Percentiles rank a stretch among this genome's conserved stretches.
These are phyloP conservation scores for Drosophila demipolita DNA, from an alignment of 2,888 invertebrate species.

Conservation along the genomic window DNA sequence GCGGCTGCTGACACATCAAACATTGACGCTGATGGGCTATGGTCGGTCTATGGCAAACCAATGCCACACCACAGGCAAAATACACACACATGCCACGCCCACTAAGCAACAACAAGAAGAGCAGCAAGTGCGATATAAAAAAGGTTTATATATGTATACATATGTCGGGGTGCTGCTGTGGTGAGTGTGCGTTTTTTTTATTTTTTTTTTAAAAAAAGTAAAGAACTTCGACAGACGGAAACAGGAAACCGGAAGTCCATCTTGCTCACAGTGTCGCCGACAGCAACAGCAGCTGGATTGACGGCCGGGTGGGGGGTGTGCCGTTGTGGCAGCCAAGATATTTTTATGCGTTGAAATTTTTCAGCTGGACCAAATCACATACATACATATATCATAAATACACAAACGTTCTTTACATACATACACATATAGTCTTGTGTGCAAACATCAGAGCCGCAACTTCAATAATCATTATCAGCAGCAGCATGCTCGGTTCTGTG, in stretches of 20 bases:
- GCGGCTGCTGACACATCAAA: constrained; percentile 73
- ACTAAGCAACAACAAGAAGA: constrained; percentile 42
- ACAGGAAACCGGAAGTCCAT: constrained; percentile 86
- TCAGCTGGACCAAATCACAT: constrained; percentile 68
- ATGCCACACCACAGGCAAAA: constrained; percentile 61
- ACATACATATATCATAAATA: constrained; percentile 54
- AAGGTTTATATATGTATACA: constrained; percentile 52
- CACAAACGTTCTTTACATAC: constrained; percentile 37
- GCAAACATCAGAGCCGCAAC: constrained; percentile 65
- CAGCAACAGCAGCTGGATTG: constrained; percentile 36
- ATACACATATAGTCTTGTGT: constrained; percentile 44
- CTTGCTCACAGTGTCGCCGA: constrained; percentile 82
- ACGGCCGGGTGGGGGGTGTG: constrained; percentile 7
- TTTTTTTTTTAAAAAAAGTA: constrained; percentile 66
- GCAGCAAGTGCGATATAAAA: constrained; percentile 68
- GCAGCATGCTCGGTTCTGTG: constrained; percentile 34
- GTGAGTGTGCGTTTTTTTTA: constrained; percentile 53
- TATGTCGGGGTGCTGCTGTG: constrained; percentile 50
- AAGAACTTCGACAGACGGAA: constrained; percentile 84
- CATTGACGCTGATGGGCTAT: constrained; percentile 68
- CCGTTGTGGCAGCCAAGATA: constrained; percentile 72
- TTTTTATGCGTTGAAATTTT: constrained; percentile 82
- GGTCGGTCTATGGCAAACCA: constrained; percentile 45
- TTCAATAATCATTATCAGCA: constrained; percentile 80
- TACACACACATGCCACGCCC: constrained; percentile 52